phyloP scores from a whole-genome alignment of 2,888 invertebrate species.

The Protonemura montana region DNA sequence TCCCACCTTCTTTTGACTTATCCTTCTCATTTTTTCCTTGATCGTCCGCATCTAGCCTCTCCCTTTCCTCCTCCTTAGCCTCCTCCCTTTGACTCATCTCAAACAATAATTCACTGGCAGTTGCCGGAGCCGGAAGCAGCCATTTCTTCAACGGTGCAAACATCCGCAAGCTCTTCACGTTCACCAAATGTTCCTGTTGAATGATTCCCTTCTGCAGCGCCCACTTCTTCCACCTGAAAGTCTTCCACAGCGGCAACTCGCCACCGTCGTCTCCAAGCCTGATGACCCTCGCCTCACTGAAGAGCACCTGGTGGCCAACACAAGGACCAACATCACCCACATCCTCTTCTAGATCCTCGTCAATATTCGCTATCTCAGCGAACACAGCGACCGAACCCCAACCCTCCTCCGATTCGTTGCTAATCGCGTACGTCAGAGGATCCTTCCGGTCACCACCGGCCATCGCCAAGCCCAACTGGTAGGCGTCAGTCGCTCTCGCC shows the following conservation, averaged over 20 bases:
- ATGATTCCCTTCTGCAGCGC: constrained; percentile 42
- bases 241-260: constrained; percentile 47
- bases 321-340: constrained; percentile 24
- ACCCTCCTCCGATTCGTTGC: constrained; percentile 20
- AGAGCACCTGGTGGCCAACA: constrained; percentile 40
- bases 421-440: not conserved
- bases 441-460: not conserved
- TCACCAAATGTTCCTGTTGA: not conserved
- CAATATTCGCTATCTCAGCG: not conserved
- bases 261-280: constrained; percentile 32
- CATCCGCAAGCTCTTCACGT: not conserved
- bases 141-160: constrained; percentile 1
- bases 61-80: not conserved
- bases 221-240: constrained; percentile 47
- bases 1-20: not conserved
- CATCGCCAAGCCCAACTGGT: not conserved
- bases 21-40: constrained; percentile 9
- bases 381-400: constrained; percentile 37
- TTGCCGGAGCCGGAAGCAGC: too few species aligned
- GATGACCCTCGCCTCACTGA: constrained; percentile 40
- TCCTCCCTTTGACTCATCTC: not conserved
- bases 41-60: constrained; percentile 16
- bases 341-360: not conserved
- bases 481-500: not conserved
- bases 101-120: constrained; percentile 14